Percentiles rank a stretch among this genome's conserved stretches.
phyloP scores from a whole-genome alignment of 2,113 vertebrate species.

The Spea multiplicata region DNA sequence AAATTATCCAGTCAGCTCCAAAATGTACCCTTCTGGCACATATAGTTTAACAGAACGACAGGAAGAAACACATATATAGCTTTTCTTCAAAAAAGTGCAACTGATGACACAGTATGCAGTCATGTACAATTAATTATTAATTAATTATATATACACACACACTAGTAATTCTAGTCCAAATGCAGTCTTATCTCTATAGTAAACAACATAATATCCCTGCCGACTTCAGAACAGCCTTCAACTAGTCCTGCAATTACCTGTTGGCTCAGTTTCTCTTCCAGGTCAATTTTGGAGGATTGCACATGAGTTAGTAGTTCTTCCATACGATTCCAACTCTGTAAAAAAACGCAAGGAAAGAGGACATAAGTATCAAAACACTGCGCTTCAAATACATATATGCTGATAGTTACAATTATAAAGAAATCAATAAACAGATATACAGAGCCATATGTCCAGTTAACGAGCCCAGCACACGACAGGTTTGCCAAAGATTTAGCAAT shows the following conservation, averaged over 20 bases:
- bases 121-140: background rate
- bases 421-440: too few relatives aligned
- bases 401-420: too few relatives aligned
- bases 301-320: slow-evolving; percentile 78
- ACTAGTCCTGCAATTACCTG: slow-evolving; percentile 63
- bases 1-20: too few relatives aligned
- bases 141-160: background rate
- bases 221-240: background rate
- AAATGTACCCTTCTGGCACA: too few relatives aligned
- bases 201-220: too few relatives aligned
- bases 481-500: too few relatives aligned
- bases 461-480: too few relatives aligned
- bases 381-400: background rate
- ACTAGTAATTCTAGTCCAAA: background rate
- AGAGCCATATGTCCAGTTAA: too few relatives aligned
- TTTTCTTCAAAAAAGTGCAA: background rate
- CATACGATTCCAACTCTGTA: slow-evolving; percentile 71
- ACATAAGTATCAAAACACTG: background rate
- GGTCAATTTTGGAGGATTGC: slow-evolving; percentile 74
- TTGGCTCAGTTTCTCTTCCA: slow-evolving; percentile 76
- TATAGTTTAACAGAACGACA: too few relatives aligned
- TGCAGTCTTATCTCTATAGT: background rate
- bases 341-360: background rate
- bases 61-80: too few relatives aligned
- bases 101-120: background rate